Conservation (phyloP, 2,113 vertebrate species). For the Nycticorax nycticorax region DNA sequence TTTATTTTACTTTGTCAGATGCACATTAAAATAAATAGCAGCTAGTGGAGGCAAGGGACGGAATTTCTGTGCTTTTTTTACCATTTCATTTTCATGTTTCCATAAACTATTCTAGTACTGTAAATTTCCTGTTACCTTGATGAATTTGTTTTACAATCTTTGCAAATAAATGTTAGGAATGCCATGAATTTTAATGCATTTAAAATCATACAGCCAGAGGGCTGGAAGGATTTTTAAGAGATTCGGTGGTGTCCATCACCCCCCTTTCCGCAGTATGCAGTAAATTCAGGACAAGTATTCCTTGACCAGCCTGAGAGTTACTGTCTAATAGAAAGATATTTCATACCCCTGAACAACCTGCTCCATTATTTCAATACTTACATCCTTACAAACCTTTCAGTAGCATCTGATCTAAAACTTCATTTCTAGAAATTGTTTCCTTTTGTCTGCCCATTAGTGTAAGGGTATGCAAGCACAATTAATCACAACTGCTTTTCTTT, state of each 20-base stretch:
- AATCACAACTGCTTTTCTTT: neutral
- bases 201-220: neutral
- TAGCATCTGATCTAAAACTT: neutral
- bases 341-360: neutral
- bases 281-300: neutral
- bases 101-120: neutral
- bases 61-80: neutral
- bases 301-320: neutral
- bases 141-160: neutral
- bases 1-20: neutral
- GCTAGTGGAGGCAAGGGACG: neutral
- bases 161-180: neutral
- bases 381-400: neutral
- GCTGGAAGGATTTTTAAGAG: neutral
- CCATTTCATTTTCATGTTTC: neutral
- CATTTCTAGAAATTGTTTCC: neutral
- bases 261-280: rapidly evolving
- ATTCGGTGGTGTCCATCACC: neutral
- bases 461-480: neutral
- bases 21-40: neutral
- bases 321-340: neutral
- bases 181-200: neutral
- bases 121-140: neutral
- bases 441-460: neutral
- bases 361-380: neutral